Evolutionary conservation across 2,797 vertebrate genomes (phyloP), one percentile per base, ranked within the genome.

Genomic region (Gallinago solitaria): DNA sequence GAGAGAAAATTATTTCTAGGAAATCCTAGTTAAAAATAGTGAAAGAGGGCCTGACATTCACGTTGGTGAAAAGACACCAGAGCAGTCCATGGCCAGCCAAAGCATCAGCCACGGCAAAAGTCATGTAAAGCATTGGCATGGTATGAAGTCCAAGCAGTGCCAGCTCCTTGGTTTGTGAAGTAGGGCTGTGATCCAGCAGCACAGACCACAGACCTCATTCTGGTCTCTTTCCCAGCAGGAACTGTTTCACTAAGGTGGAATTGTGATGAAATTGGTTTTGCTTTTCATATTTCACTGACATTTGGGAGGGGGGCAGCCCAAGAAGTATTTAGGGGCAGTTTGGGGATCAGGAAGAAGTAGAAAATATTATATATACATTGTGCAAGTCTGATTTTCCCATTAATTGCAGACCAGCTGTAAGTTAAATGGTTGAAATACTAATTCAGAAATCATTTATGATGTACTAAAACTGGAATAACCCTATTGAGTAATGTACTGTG

Each of bases 101-200:
- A 57, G 45, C 4, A 1, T 12, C 43, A 15, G 27, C 23, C 41
- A 7, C 1, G 1, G 24, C 41, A 33, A 18, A 73, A 45, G 11
- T 30, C 27, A 16, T 0, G 10, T 11, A 4, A 45, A 37, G 12
- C 0, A 0, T 57, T 74, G 48, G 51, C 8, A 4, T 6, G 33
- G 25, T 12, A 0, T 0, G 0, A 53, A 43, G 19, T n/a, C 41
- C 35, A 30, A 9, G 47, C 71, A 20, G 54, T 12, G 50, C 23
- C n/a, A 51, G 59, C 47, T 87, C 27, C 39, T 87, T 32, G 6
- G 17, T 48, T 56, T 76, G 71, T 14, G 15, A 35, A 57, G n/a
- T 0, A 3, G 45, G 33, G 16, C 19, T 57, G 59, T 48, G 69
- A 27, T 39, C 37, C 59, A 37, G 47, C 32, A 41, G 51, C 61